phyloP scores from a whole-genome alignment of 2,113 vertebrate species.

The Thermophis baileyi region DNA sequence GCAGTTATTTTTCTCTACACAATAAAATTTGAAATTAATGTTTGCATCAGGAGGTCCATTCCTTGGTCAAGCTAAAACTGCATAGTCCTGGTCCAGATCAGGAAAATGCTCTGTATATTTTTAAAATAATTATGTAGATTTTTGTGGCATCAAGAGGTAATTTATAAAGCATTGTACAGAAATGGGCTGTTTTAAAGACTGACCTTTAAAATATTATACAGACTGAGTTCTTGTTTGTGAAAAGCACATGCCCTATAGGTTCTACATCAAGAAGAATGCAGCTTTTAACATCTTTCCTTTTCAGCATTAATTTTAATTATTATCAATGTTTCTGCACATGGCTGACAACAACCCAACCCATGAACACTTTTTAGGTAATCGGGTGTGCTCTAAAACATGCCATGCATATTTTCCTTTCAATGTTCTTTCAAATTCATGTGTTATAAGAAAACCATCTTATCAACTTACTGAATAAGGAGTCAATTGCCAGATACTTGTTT shows the following conservation, averaged over 20 bases:
- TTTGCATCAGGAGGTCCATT: slow-evolving; percentile 3
- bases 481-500: background rate
- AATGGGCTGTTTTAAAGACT: background rate
- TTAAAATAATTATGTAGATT: background rate
- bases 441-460: background rate
- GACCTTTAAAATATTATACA: background rate
- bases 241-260: background rate
- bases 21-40: background rate
- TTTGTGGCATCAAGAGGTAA: background rate
- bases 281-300: background rate
- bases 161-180: background rate
- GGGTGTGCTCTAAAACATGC: background rate
- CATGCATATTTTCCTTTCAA: background rate
- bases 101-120: background rate
- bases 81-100: background rate
- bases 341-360: background rate
- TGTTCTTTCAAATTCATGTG: background rate
- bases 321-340: background rate
- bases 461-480: slow-evolving; percentile 24
- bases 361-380: background rate
- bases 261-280: background rate
- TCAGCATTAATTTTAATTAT: background rate
- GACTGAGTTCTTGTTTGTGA: background rate
- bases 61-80: background rate
- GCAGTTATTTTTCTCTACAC: background rate